Base-by-base conservation (phyloP, 2,113 vertebrate genomes). In the Mobula hypostoma region DNA sequence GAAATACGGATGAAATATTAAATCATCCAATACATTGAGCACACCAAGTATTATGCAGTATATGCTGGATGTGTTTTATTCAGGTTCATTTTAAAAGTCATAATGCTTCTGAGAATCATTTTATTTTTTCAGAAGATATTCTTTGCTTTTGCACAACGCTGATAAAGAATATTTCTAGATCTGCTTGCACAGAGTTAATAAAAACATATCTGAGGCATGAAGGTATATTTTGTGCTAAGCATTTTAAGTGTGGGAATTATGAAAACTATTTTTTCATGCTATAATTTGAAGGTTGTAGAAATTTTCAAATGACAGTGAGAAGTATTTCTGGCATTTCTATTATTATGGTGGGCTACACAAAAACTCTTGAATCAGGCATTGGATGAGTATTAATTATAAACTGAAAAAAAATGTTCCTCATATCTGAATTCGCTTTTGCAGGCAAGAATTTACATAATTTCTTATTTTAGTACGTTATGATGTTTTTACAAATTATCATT, bases 341-440 rank as follows among this genome's bases (percentile, higher is more conserved):
- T 11, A 66, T 66, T 32, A 90, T 68, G 29, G 9, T 32, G 85
- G 32, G 32, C 58, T 90, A 58, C 61, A 66, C 85, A 90, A 68
- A 66, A 90, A 90, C n/a, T 27, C 14, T 90, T 66, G 66, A 8
- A 66, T 90, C 32, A 5, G 32, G 12, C 27, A 68, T 68, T 66
- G n/a, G 85, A 90, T 68, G 29, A 66, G 66, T 90, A 66, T 40
- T 19, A 90, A 66, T 90, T 90, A 61, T 90, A 90, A 90, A 68
- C 7, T 48, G 48, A 7, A 0, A 66, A 88, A 14, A 63, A 32
- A 90, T 58, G 82, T 61, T 85, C 82, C 21, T 27, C 11, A 83
- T 68, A 5, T 66, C 85, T 32, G 61, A 63, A 90, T 29, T 19
- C 29, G 11, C 58, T 56, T 61, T 61, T 27, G 58, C 56, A 29